phyloP scores from a whole-genome alignment of 2,797 vertebrate species.

The Streptopelia turtur region DNA sequence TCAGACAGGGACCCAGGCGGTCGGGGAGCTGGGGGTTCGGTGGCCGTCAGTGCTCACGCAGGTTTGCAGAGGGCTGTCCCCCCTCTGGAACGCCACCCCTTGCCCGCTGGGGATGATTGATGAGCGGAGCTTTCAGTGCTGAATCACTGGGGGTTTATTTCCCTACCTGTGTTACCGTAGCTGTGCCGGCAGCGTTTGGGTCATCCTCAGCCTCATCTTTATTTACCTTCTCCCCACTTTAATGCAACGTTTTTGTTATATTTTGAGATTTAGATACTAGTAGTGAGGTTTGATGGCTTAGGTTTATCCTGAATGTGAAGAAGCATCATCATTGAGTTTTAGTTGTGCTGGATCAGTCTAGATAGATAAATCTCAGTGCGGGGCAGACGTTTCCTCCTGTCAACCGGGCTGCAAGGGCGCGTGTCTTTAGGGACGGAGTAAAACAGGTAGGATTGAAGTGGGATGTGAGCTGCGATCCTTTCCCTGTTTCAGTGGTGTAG shows the following conservation, averaged over 20 bases:
- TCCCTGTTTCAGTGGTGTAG: not conserved
- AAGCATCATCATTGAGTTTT: not conserved
- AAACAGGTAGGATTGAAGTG: not conserved
- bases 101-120: not conserved
- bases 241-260: not conserved
- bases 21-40: not conserved
- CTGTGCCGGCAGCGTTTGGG: not conserved
- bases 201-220: not conserved
- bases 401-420: not conserved
- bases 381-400: not conserved
- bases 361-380: not conserved
- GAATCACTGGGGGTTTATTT: not conserved
- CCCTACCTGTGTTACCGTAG: not conserved
- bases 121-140: not conserved
- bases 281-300: not conserved
- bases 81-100: not conserved
- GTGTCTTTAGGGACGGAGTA: not conserved
- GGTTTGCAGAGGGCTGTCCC: not conserved
- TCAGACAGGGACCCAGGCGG: not conserved
- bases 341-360: not conserved
- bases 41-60: not conserved
- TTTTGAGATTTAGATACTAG: not conserved
- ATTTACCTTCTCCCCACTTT: not conserved
- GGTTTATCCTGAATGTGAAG: not conserved
- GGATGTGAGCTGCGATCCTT: slow-evolving; percentile 7